Percentiles rank a stretch among this genome's conserved stretches.
phyloP scores from a whole-genome alignment of 2,797 vertebrate species.

The Sebastes dallii region DNA sequence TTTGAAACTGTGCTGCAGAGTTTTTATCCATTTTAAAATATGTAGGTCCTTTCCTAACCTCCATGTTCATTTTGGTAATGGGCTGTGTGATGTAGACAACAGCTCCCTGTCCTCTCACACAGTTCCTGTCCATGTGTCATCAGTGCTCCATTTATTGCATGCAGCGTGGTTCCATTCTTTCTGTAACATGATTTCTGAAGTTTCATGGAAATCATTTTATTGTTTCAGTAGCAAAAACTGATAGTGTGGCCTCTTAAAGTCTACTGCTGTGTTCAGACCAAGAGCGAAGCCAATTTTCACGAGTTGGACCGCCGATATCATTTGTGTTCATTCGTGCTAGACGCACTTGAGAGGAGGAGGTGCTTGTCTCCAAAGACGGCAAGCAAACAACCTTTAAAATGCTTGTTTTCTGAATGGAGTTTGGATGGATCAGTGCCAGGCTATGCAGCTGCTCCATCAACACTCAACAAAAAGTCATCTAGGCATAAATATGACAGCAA shows the following conservation, averaged over 20 bases:
- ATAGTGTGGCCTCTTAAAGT: neutral
- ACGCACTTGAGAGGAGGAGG: no score
- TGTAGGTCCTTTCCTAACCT: conserved; percentile 5
- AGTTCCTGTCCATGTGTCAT: neutral
- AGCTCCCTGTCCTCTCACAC: neutral
- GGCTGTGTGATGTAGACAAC: neutral
- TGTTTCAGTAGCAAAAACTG: neutral
- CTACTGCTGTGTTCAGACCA: neutral
- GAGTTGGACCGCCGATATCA: no score
- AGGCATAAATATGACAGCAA: no score
- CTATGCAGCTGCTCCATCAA: no score
- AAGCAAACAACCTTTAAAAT: no score
- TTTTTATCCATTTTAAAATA: conserved; percentile 4
- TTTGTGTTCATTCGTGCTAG: no score
- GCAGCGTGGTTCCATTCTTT: neutral
- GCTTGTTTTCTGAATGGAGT: no score
- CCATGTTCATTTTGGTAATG: neutral
- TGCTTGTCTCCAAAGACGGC: no score
- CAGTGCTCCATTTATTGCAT: neutral
- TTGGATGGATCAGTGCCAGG: no score
- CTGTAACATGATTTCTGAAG: neutral
- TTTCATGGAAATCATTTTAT: neutral
- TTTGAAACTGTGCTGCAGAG: conserved; percentile 6
- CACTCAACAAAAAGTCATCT: no score
- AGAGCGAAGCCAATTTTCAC: no score